Evolutionary conservation across 2,888 invertebrate species (phyloP).

Genomic region (Dryomyza anilis): DNA sequence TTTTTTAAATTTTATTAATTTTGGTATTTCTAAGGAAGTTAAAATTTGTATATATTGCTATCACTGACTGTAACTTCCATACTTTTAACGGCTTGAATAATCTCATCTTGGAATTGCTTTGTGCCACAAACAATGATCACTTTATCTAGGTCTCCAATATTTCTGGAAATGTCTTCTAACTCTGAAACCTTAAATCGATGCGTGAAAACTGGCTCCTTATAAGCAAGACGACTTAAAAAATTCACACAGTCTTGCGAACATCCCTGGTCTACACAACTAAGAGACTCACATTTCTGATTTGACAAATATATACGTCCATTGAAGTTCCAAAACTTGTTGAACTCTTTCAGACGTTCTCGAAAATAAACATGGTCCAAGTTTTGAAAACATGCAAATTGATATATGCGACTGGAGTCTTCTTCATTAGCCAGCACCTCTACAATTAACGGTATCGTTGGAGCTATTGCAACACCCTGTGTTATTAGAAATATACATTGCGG

Average conservation of each 20-base stretch:
- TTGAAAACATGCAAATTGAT: slow-evolving; percentile 69
- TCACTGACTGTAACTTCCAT: slow-evolving; percentile 24
- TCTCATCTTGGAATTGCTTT: slow-evolving; percentile 40
- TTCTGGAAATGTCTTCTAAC: slow-evolving; percentile 31
- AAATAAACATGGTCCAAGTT: slow-evolving; percentile 67
- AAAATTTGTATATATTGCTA: slow-evolving; percentile 13
- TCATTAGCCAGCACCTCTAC: slow-evolving; percentile 69
- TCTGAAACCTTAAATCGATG: slow-evolving; percentile 38
- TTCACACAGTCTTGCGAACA: slow-evolving; percentile 39
- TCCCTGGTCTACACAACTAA: slow-evolving; percentile 20
- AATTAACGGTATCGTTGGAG: slow-evolving; percentile 72
- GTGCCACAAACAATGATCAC: slow-evolving; percentile 41
- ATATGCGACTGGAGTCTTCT: slow-evolving; percentile 69
- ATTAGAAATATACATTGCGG: slow-evolving; percentile 61
- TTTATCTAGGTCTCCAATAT: slow-evolving; percentile 23
- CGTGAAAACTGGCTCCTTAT: slow-evolving; percentile 46
- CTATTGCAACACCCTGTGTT: slow-evolving; percentile 78
- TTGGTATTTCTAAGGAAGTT: too few relatives aligned
- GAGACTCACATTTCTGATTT: slow-evolving; percentile 46
- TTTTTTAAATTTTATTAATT: too few relatives aligned
- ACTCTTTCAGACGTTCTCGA: slow-evolving; percentile 67
- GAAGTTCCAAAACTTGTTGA: slow-evolving; percentile 76
- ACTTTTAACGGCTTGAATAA: slow-evolving; percentile 30
- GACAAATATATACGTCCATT: slow-evolving; percentile 68
- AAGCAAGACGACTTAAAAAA: slow-evolving; percentile 44